Percentiles rank a stretch among this genome's conserved stretches.
Conservation (phyloP, 2,888 invertebrate species). For the Nowickia ferox region DNA sequence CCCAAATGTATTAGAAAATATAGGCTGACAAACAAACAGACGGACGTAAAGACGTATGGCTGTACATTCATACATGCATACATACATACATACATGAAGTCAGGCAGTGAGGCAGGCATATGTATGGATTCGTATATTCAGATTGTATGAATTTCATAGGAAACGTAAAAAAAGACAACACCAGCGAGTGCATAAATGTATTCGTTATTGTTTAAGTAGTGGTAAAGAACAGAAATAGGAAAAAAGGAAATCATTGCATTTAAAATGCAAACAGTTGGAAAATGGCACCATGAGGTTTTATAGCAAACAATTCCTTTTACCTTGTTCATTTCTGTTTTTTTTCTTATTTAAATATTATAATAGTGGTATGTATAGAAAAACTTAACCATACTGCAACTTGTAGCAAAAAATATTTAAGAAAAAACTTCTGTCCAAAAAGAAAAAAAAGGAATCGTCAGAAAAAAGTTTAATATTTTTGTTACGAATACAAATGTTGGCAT, state of each 20-base stretch:
- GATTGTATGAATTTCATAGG: slow-evolving; percentile 61
- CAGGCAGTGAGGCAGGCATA: slow-evolving; percentile 1
- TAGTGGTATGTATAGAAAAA: slow-evolving; percentile 12
- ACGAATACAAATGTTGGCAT: slow-evolving; percentile 81
- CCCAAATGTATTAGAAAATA: slow-evolving; percentile 54
- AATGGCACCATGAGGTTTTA: slow-evolving; percentile 72
- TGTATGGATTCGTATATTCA: slow-evolving; percentile 29
- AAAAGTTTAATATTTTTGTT: slow-evolving; percentile 76
- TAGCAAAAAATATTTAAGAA: slow-evolving; percentile 24
- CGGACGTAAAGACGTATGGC: not conserved
- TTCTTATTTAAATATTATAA: slow-evolving; percentile 14
- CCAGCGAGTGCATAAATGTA: slow-evolving; percentile 41
- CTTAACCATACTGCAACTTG: slow-evolving; percentile 6
- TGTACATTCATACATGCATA: not conserved
- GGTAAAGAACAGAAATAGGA: slow-evolving; percentile 42
- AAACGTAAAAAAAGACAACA: slow-evolving; percentile 44
- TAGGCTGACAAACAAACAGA: not conserved
- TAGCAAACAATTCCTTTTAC: slow-evolving; percentile 72
- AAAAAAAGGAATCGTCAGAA: slow-evolving; percentile 76
- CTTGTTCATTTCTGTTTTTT: slow-evolving; percentile 39
- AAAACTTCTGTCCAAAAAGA: slow-evolving; percentile 59
- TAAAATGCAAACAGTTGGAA: slow-evolving; percentile 79
- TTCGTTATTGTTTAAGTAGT: slow-evolving; percentile 32
- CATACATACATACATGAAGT: not conserved
- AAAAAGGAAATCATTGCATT: slow-evolving; percentile 81